Percentiles rank a stretch among this genome's conserved stretches.
These are phyloP conservation scores for Caerostris darwini DNA, from an alignment of 1,140 invertebrate genomes.

Conservation along the genomic window DNA sequence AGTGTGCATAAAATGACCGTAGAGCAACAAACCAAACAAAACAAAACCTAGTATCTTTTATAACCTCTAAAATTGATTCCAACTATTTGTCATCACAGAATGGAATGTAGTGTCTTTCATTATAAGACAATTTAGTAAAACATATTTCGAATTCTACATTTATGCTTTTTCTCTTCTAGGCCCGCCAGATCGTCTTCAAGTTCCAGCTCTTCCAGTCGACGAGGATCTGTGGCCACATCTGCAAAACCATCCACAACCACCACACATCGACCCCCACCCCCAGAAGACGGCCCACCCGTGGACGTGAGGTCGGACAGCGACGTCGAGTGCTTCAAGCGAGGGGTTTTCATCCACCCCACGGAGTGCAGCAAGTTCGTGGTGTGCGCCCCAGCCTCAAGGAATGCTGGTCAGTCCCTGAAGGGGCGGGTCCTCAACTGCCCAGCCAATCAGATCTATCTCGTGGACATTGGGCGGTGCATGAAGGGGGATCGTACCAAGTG, in stretches of 20 bases:
- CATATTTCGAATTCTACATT: too few relatives aligned
- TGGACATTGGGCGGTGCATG: slow-evolving; percentile 76
- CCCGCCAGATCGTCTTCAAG: not conserved
- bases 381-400: slow-evolving; percentile 79
- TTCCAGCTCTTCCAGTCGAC: not conserved
- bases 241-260: slow-evolving; percentile 11
- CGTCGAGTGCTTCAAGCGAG: slow-evolving; percentile 79
- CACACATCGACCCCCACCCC: not conserved
- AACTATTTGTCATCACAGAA: too few relatives aligned
- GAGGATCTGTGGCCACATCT: not conserved
- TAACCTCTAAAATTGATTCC: too few relatives aligned
- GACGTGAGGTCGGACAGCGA: slow-evolving; percentile 64
- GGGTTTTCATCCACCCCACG: slow-evolving; percentile 79
- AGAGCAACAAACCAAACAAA: too few relatives aligned
- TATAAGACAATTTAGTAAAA: too few relatives aligned
- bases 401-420: slow-evolving; percentile 67
- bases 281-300: slow-evolving; percentile 64
- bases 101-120: too few relatives aligned
- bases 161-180: not conserved
- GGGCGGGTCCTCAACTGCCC: slow-evolving; percentile 80
- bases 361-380: slow-evolving; percentile 80
- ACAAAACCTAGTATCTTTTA: too few relatives aligned
- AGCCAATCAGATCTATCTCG: slow-evolving; percentile 79
- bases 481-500: slow-evolving; percentile 77
- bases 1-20: too few relatives aligned